Evolutionary conservation across 2,113 vertebrate genomes (phyloP).

Genomic region (Lagenorhynchus albirostris): DNA sequence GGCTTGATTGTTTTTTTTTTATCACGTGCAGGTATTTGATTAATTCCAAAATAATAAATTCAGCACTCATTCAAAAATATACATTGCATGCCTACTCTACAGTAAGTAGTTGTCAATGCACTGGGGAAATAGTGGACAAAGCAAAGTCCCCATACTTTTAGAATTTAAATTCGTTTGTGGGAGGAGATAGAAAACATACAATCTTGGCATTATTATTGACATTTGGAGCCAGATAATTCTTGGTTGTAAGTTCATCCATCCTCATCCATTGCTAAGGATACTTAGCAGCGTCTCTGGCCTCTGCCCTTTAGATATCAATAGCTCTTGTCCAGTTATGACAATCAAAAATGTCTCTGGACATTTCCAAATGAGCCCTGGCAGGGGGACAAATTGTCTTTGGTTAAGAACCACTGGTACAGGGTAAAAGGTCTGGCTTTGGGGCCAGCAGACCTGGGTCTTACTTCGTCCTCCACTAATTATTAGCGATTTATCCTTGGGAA

Average conservation of each 20-base stretch:
- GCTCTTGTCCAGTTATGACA: neutral
- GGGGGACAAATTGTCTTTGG: neutral
- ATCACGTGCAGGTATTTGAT: neutral
- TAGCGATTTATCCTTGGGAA: neutral
- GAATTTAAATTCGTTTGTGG: neutral
- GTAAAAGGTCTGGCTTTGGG: neutral
- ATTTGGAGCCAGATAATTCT: neutral
- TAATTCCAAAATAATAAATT: neutral
- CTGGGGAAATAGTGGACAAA: neutral
- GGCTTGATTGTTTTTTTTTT: neutral
- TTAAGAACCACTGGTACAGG: neutral
- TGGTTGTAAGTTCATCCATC: neutral
- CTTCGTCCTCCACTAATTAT: neutral
- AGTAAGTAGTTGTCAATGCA: neutral
- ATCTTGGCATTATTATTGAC: neutral
- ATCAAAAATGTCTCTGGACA: neutral
- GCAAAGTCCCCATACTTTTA: neutral
- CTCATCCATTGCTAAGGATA: too few species aligned
- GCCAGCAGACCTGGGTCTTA: neutral
- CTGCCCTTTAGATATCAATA: neutral
- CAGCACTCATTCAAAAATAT: neutral
- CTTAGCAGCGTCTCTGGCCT: neutral
- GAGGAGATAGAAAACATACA: neutral
- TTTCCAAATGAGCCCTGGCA: neutral
- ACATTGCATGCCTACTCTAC: neutral